Evolutionary conservation across 2,797 vertebrate genomes (phyloP).

Genomic region (Coregonus suidteri): DNA sequence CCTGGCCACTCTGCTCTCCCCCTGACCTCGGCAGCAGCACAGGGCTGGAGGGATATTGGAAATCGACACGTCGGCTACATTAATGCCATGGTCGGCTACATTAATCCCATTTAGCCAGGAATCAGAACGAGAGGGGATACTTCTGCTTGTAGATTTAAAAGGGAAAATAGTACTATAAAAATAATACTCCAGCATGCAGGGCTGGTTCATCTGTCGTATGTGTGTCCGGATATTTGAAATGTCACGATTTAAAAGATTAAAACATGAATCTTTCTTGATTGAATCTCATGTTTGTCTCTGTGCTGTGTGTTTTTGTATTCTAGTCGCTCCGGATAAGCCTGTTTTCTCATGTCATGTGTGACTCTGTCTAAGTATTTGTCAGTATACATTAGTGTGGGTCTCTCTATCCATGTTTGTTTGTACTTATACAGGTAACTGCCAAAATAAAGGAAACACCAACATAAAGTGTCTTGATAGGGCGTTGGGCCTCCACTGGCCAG

Average conservation of each 20-base stretch:
- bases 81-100: constrained; percentile 76
- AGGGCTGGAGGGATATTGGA: constrained; percentile 63
- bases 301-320: background rate
- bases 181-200: too few relatives aligned
- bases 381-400: constrained; percentile 87
- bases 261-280: too few relatives aligned
- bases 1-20: constrained; percentile 56
- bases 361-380: constrained; percentile 62
- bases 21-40: constrained; percentile 47
- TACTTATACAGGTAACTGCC: background rate
- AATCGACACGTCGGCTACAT: constrained; percentile 74
- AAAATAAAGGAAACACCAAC: too few relatives aligned
- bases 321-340: background rate
- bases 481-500: too few relatives aligned
- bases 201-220: background rate
- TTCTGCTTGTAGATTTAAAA: constrained; percentile 62
- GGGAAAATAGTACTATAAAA: constrained; percentile 39
- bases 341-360: constrained; percentile 39
- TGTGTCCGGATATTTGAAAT: background rate
- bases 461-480: too few relatives aligned
- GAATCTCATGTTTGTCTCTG: too few relatives aligned
- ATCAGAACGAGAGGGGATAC: constrained; percentile 52
- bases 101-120: constrained; percentile 76
- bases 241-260: too few relatives aligned
- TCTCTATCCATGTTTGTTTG: constrained; percentile 57